Conservation (phyloP, 1,140 invertebrate species). For the Lordiphosa collinella region DNA sequence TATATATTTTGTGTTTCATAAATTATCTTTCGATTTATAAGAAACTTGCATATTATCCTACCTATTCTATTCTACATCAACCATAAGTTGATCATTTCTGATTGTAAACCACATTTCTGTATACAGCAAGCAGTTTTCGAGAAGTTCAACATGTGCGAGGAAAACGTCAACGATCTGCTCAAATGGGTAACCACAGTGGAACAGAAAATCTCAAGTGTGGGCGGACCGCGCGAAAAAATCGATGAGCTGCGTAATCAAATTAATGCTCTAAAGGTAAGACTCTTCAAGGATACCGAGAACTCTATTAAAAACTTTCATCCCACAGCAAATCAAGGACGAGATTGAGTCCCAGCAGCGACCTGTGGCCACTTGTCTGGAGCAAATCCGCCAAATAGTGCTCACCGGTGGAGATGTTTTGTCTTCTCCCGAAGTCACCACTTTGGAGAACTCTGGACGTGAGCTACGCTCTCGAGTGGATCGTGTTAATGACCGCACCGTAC, state of each 20-base stretch:
- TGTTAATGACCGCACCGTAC: conserved; percentile 88
- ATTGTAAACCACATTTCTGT: neutral
- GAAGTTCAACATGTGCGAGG: conserved; percentile 94
- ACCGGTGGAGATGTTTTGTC: conserved; percentile 94
- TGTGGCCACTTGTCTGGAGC: conserved; percentile 92
- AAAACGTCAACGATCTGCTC: conserved; percentile 90
- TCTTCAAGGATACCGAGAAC: neutral
- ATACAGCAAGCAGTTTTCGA: conserved; percentile 95
- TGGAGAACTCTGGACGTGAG: conserved; percentile 91
- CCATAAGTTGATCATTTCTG: conserved; percentile 6
- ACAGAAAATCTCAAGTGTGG: conserved; percentile 91
- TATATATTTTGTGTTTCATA: conserved; percentile 54
- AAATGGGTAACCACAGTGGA: conserved; percentile 94
- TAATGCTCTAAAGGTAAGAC: conserved; percentile 88
- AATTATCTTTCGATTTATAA: neutral
- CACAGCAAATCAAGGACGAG: conserved; percentile 93
- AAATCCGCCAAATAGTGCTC: conserved; percentile 93
- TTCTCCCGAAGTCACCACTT: conserved; percentile 89
- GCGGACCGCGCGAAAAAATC: conserved; percentile 92
- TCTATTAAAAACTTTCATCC: neutral
- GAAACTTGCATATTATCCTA: conserved; percentile 1
- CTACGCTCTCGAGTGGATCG: conserved; percentile 92
- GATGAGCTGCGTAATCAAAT: conserved; percentile 94
- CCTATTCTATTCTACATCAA: conserved; percentile 8
- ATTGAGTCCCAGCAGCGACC: conserved; percentile 92